Percentiles rank a stretch among this genome's conserved stretches.
These are phyloP conservation scores for Lepus timidus DNA, from an alignment of 2,113 vertebrate genomes.

Conservation along the genomic window DNA sequence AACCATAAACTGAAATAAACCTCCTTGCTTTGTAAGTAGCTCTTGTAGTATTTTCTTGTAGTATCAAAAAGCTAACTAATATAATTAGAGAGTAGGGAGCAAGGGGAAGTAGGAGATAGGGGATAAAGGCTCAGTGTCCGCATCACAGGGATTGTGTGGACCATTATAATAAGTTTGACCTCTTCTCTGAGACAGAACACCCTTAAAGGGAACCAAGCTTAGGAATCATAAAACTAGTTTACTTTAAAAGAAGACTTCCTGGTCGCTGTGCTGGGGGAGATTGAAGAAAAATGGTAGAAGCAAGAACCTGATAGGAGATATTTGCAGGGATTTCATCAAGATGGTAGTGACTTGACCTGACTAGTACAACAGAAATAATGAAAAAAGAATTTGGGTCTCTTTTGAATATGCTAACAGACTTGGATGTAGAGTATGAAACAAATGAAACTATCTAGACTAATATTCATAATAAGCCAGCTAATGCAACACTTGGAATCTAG, in stretches of 20 bases:
- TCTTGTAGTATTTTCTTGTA: no score
- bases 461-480: not conserved
- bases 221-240: not conserved
- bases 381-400: not conserved
- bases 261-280: not conserved
- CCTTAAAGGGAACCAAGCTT: not conserved
- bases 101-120: not conserved
- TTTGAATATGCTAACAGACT: not conserved
- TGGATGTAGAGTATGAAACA: not conserved
- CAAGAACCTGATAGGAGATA: not conserved
- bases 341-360: not conserved
- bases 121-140: no score
- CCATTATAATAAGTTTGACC: not conserved
- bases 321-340: not conserved
- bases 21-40: no score
- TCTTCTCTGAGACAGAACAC: not conserved
- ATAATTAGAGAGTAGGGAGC: not conserved
- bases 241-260: not conserved
- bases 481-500: not conserved
- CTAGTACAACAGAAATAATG: not conserved
- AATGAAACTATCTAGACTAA: not conserved
- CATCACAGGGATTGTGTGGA: no score
- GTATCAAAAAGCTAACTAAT: no score
- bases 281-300: not conserved
- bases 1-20: no score